Evolutionary conservation across 1,140 invertebrate genomes (phyloP), one percentile per base, ranked within the genome.

Genomic region (Hylaeus anthracinus): DNA sequence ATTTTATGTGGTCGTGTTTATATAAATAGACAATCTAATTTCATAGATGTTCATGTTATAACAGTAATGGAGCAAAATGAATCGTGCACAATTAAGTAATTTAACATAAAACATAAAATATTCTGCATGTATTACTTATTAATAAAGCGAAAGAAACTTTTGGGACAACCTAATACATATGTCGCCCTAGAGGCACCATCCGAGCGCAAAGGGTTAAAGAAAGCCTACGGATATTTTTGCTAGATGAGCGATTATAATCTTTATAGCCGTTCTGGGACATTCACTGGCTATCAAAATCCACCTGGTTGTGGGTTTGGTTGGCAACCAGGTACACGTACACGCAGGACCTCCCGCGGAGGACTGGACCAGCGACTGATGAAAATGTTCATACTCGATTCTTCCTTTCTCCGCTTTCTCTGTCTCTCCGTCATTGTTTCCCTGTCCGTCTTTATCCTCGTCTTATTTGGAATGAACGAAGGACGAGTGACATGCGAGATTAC

Each of bases 321-420:
- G 39, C 75, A 43, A 55, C 65, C 48, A 61, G 37, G 53, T 41
- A 56, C 60, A 8, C 14, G 75, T 69, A 72, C 53, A 58, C 39
- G 9, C 61, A 74, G 56, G 87, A 82, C 85, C 88, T 86, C 88
- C 89, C 87, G 88, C 63, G 74, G 86, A 72, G 88, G 69, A 69
- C 75, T 83, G 65, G 64, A 48, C 61, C 65, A 79, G 85, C 84
- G 73, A 84, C 79, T 89, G 87, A 89, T 90, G 89, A 88, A 89
- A 90, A 90, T 87, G 86, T 90, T 86, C 76, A 78, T 87, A 72
- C 86, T 83, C 82, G 84, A 86, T 86, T 79, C 81, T 75, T 79
- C 72, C 72, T 86, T 76, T 61, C 70, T 26, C 56, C 37, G 48
- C 43, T 66, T 45, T 45, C 61, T n/a, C 26, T 56, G 9, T 5